These are phyloP conservation scores for Enteromius unitaeniatus DNA, from an alignment of 2,797 vertebrate genomes.

Conservation along the genomic window DNA sequence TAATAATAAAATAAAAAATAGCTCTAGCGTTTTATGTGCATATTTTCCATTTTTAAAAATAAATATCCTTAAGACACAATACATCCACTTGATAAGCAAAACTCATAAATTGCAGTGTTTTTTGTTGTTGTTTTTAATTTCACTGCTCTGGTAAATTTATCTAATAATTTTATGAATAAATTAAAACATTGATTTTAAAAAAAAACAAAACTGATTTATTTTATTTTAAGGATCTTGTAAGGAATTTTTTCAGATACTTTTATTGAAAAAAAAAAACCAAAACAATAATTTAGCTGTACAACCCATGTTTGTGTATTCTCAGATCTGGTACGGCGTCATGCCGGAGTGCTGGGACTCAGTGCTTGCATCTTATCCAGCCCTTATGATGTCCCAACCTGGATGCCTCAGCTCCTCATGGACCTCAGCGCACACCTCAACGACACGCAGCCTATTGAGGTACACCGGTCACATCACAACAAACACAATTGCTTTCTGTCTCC, in stretches of 20 bases:
- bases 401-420: constrained; percentile 98
- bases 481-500: constrained; percentile 17
- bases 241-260: too few relatives aligned
- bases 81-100: background rate
- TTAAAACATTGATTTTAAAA: background rate
- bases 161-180: background rate
- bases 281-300: constrained; percentile 56
- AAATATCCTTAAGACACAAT: background rate
- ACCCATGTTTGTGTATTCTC: constrained; percentile 56
- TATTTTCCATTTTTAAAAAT: background rate
- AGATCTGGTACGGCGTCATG: constrained; percentile 94
- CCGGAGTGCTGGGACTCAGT: constrained; percentile 94
- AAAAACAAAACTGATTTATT: too few relatives aligned
- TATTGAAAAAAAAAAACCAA: background rate
- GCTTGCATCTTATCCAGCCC: constrained; percentile 97
- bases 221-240: too few relatives aligned
- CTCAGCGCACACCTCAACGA: constrained; percentile 96
- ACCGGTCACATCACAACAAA: background rate
- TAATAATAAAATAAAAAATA: background rate
- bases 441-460: constrained; percentile 97
- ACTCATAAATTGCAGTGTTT: background rate
- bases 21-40: background rate
- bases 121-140: background rate
- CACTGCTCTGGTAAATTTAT: background rate
- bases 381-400: constrained; percentile 96